Percentiles rank a stretch among this genome's conserved stretches.
Evolutionary conservation across 2,888 invertebrate genomes (phyloP).

Genomic region (Dryobota labecula): DNA sequence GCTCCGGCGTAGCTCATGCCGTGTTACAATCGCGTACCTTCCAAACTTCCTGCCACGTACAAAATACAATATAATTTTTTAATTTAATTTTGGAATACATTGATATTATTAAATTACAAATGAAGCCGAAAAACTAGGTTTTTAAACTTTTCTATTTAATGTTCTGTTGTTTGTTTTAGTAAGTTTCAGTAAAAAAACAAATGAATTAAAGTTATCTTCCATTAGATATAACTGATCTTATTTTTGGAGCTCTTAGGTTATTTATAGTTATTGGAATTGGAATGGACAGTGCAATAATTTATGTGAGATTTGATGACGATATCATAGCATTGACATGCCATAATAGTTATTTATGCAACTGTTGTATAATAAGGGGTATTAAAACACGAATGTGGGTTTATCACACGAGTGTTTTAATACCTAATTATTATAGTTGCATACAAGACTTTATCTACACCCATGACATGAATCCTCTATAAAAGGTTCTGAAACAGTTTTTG

Average conservation of each 20-base stretch:
- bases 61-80: not conserved
- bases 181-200: not conserved
- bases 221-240: not conserved
- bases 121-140: not conserved
- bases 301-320: not conserved
- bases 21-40: not conserved
- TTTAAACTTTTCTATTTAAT: not conserved
- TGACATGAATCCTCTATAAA: no score
- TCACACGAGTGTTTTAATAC: no score
- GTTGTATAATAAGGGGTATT: no score
- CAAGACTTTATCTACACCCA: no score
- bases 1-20: constrained; percentile 13
- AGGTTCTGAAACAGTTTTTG: no score
- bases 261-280: not conserved
- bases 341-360: no score
- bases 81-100: not conserved
- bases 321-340: not conserved
- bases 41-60: no score
- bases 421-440: no score
- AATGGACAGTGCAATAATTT: constrained; percentile 1
- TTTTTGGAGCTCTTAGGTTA: not conserved
- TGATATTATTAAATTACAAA: not conserved
- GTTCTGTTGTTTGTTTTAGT: not conserved
- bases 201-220: not conserved
- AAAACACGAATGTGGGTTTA: no score